phyloP scores from a whole-genome alignment of 2,888 invertebrate genomes.

The Agriopis leucophaearia region DNA sequence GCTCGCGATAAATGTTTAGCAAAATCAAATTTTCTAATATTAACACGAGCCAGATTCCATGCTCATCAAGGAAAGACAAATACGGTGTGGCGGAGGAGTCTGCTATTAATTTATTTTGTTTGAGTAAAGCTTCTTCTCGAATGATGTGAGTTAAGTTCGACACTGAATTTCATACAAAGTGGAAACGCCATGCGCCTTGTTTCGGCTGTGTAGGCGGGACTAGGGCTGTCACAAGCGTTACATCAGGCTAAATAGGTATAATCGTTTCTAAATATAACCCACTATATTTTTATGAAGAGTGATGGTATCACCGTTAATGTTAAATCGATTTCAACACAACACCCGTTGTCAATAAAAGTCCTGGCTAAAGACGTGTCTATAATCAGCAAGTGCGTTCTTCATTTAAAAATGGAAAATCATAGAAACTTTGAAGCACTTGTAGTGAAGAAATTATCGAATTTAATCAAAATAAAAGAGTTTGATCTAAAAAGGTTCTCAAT shows the following conservation, averaged over 20 bases:
- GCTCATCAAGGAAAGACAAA: slow-evolving; percentile 28
- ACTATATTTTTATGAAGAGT: background rate
- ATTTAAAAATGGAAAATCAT: too few relatives aligned
- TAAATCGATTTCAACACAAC: background rate
- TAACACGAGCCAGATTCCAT: slow-evolving; percentile 22
- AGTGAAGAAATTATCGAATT: too few relatives aligned
- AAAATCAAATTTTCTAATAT: slow-evolving; percentile 27
- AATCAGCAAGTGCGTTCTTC: too few relatives aligned
- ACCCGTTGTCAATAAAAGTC: too few relatives aligned
- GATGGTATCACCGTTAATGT: background rate
- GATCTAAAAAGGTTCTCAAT: too few relatives aligned
- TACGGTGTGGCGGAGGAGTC: slow-evolving; percentile 22
- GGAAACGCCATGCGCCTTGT: slow-evolving; percentile 23
- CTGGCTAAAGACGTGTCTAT: too few relatives aligned
- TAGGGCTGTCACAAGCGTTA: slow-evolving; percentile 20
- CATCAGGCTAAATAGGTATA: background rate
- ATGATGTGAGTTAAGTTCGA: slow-evolving; percentile 32
- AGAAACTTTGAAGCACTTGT: too few relatives aligned
- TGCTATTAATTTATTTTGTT: slow-evolving; percentile 39
- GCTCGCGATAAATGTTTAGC: slow-evolving; percentile 19
- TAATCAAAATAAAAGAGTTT: too few relatives aligned
- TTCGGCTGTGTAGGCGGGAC: slow-evolving; percentile 1
- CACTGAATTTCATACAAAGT: slow-evolving; percentile 37
- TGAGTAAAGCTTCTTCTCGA: slow-evolving; percentile 29
- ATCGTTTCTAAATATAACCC: background rate